Base-by-base conservation (phyloP, 2,797 vertebrate species). In the Tarsius wallacei region DNA sequence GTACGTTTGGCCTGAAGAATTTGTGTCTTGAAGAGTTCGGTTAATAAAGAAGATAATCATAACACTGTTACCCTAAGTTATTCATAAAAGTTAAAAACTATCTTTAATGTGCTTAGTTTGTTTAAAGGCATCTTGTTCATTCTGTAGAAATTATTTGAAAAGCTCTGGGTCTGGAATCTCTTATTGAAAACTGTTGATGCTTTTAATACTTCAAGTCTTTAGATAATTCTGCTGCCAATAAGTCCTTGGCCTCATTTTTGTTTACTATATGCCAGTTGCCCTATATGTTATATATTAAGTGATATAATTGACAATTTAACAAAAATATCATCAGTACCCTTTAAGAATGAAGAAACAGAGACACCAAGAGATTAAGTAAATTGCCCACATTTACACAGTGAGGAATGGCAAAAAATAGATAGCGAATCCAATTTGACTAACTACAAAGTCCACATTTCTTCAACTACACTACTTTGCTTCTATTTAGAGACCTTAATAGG, bases 401-500 rank as follows among this genome's bases (percentile, higher is more conserved):
- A 94, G n/a, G 26, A 66, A 6, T 51, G 51, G 15, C 15, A 63
- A 94, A 94, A 92, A 85, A 66, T 7, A 96, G 63, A 33, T 73
- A 81, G 31, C 49, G 86, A 96, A 78, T 88, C 51, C 36, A 94
- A 71, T 64, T 82, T 91, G 24, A 73, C 21, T 82, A 17, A 36
- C 26, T 88, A 12, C 19, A 91, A 81, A n/a, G 33, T n/a, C 36
- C 33, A 59, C 36, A 77, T 64, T 74, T n/a, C 82, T 95, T 78
- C 64, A 84, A 80, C 85, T 16, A 68, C 17, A 82, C 26, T 12
- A 55, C 8, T 70, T 82, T 63, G 42, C 64, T 94, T 92, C n/a
- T 68, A 36, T 90, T 93, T 66, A 88, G 82, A 80, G 7, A 93
- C 9, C 12, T 59, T 93, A 91, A 74, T n/a, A 74, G 36, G 47